A percentile compares a stretch with the other conserved stretches of the same genome.
Evolutionary conservation across 1,140 invertebrate species (phyloP).

Genomic region (Grapholita molesta): DNA sequence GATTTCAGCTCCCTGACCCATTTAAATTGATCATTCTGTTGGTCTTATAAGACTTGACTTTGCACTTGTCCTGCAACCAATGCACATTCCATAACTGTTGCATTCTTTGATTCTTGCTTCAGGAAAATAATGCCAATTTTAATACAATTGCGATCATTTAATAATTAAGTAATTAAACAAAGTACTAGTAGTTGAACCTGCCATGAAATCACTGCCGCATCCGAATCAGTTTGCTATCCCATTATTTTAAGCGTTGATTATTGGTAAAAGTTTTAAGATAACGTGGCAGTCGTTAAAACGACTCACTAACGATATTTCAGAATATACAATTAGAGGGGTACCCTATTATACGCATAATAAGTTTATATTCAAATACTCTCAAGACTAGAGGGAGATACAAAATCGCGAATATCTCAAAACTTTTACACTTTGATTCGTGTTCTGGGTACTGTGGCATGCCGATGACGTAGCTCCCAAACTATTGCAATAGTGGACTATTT

Average conservation of each 20-base stretch:
- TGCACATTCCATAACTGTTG: constrained; percentile 65
- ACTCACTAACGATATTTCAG: too few relatives aligned
- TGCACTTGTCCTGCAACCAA: constrained; percentile 68
- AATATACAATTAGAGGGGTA: too few relatives aligned
- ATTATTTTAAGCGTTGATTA: constrained; percentile 21
- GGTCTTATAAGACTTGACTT: constrained; percentile 28
- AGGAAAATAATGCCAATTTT: constrained; percentile 76
- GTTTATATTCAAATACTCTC: too few relatives aligned
- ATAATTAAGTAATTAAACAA: constrained; percentile 18
- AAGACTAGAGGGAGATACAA: too few relatives aligned
- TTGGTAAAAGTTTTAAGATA: not conserved
- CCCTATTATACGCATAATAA: too few relatives aligned
- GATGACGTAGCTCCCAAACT: not conserved
- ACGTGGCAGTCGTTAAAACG: too few relatives aligned
- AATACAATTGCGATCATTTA: constrained; percentile 36
- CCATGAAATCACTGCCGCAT: constrained; percentile 13
- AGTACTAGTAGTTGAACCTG: constrained; percentile 23
- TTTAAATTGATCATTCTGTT: not conserved
- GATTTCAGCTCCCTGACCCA: not conserved
- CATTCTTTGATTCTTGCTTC: constrained; percentile 66
- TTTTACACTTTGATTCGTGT: not conserved
- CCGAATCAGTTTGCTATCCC: not conserved
- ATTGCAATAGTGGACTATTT: not conserved
- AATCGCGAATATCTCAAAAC: not conserved
- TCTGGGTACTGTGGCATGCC: not conserved